Evolutionary conservation across 2,797 vertebrate genomes (phyloP).

Genomic region (Sebastiscus tertius): DNA sequence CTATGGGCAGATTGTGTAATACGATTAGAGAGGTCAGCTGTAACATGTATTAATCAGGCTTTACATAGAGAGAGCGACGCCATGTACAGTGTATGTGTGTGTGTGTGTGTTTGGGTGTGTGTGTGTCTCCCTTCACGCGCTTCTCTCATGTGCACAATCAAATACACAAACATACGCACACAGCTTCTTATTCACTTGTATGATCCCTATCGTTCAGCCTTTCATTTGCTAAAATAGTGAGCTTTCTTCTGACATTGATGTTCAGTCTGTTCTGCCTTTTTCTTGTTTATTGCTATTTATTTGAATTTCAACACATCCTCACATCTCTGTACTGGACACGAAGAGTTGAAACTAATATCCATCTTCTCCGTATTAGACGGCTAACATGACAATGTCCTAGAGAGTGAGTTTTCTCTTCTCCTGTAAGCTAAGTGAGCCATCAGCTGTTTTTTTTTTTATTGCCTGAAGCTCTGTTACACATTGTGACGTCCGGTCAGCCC

Average conservation of each 20-base stretch:
- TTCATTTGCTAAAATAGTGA: neutral
- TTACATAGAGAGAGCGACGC: slow-evolving; percentile 25
- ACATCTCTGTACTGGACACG: neutral
- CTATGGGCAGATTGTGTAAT: slow-evolving; percentile 57
- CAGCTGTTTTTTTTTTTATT: neutral
- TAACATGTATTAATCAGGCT: slow-evolving; percentile 64
- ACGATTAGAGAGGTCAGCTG: slow-evolving; percentile 56
- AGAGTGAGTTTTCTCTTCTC: neutral
- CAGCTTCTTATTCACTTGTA: neutral
- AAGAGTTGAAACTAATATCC: neutral
- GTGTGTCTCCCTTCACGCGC: neutral
- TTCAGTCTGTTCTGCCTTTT: neutral
- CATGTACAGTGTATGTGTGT: neutral
- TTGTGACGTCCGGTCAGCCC: neutral
- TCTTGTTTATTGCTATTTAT: neutral
- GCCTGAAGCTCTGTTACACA: neutral
- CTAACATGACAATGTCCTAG: neutral
- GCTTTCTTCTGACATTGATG: neutral
- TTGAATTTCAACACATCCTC: neutral
- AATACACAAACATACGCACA: neutral
- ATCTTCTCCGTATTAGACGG: neutral
- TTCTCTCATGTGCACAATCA: neutral
- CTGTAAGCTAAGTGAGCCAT: neutral
- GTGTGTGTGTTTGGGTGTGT: slow-evolving; percentile 1
- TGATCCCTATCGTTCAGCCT: neutral